phyloP scores from a whole-genome alignment of 2,113 vertebrate genomes.

The Trochalopteron elliotii region DNA sequence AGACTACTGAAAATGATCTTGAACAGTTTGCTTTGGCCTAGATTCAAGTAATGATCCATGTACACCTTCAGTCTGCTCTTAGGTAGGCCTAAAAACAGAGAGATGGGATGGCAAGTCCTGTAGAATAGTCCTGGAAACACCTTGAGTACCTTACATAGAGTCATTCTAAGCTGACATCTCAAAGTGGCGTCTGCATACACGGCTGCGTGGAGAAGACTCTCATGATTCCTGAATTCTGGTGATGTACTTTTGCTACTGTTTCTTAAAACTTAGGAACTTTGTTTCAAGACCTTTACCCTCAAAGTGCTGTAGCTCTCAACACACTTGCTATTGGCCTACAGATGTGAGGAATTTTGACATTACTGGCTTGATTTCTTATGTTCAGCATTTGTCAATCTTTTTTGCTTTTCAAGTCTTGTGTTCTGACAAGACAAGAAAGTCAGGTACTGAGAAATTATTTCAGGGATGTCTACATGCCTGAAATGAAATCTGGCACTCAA shows the following conservation, averaged over 20 bases:
- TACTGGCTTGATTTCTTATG: background rate
- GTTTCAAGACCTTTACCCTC: background rate
- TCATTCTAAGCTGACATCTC: background rate
- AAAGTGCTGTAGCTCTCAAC: background rate
- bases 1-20: background rate
- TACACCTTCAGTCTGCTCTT: background rate
- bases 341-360: background rate
- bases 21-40: background rate
- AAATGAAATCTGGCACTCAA: background rate
- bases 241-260: background rate
- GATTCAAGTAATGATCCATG: background rate
- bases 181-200: fast-evolving
- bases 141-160: background rate
- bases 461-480: background rate
- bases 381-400: background rate
- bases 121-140: background rate
- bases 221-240: background rate
- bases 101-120: background rate
- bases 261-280: background rate
- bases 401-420: background rate
- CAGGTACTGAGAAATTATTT: background rate
- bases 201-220: background rate
- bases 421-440: background rate
- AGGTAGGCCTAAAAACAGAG: background rate
- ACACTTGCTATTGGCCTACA: background rate